Conservation (phyloP, 2,888 invertebrate species). For the Periphyllus acericola region DNA sequence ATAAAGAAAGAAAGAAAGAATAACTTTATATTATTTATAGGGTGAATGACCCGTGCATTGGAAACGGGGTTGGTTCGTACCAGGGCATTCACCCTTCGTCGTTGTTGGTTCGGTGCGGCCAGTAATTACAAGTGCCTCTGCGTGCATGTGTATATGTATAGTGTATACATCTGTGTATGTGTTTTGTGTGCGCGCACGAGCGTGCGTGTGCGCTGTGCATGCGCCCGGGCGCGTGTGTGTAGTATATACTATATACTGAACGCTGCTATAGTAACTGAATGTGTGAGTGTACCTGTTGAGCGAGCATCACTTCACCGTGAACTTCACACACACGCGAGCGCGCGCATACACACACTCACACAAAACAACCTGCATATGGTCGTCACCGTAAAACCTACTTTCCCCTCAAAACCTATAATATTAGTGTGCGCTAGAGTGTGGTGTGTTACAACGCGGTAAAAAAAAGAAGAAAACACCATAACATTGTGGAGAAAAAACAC, state of each 20-base stretch:
- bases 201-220: not conserved
- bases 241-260: not conserved
- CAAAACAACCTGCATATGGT: constrained; percentile 61
- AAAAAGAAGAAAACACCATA: constrained; percentile 39
- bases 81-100: constrained; percentile 60
- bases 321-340: constrained; percentile 49
- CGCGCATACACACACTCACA: constrained; percentile 5
- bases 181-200: not conserved
- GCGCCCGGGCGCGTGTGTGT: not conserved
- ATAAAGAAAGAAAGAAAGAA: constrained; percentile 57
- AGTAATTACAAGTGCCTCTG: constrained; percentile 60
- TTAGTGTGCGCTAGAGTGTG: constrained; percentile 2
- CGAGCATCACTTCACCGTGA: constrained; percentile 62
- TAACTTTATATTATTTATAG: constrained; percentile 60
- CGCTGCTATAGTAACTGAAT: not conserved
- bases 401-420: constrained; percentile 58
- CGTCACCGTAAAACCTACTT: constrained; percentile 62
- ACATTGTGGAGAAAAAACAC: constrained; percentile 31
- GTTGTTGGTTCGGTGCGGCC: constrained; percentile 60
- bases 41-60: constrained; percentile 60
- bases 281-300: constrained; percentile 59
- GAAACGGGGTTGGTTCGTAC: constrained; percentile 61
- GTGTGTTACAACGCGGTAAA: constrained; percentile 27
- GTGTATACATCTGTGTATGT: not conserved
- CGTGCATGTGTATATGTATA: constrained; percentile 30